Evolutionary conservation across 2,888 invertebrate genomes (phyloP), one percentile per base, ranked within the genome.

Genomic region (Theristus sp.): DNA sequence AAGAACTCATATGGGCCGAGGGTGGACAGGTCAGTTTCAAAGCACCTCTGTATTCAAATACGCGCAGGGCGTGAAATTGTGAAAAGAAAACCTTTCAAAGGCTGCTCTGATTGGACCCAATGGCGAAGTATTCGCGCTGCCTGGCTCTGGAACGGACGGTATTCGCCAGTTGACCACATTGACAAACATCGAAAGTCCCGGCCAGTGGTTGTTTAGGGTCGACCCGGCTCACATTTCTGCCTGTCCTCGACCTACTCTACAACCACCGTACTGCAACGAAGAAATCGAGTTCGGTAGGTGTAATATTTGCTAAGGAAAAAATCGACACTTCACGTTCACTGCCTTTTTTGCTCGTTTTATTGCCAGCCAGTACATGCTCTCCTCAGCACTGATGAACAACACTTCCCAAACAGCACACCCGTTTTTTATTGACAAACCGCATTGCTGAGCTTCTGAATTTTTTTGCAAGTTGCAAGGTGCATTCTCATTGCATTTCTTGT

Each of bases 101-200:
- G 68, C 71, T 17, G 69, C 68, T 52, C 66, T 72, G n/a, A 65
- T 73, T 62, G 65, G 70, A 1, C 60, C 65, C 30, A 69, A 70
- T 58, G 62, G 64, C 22, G 65, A 67, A 46, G 66, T 69, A 0
- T 65, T 73, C 25, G 61, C 65, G 10, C 62, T 72, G 24, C 72
- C 72, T 1, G 72, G 71, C 10, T 70, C 71, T 22, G 71, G 71
- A 22, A 69, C 68, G 1, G 68, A 68, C 31, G 70, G 68, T 13
- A 64, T 71, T 26, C 63, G 65, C 10, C 70, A 71, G 62, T 63
- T 72, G 25, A 65, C 65, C 29, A 66, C 68, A 57, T 61, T 69
- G 57, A 67, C 67, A 57, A 72, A 72, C 62, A 64, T 73, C 38
- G 65, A 67, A 55, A 65, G 65, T 20, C 71, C 70, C 13, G 72